Conservation (phyloP, 2,797 vertebrate genomes). For the Pseudochirops cupreus region DNA sequence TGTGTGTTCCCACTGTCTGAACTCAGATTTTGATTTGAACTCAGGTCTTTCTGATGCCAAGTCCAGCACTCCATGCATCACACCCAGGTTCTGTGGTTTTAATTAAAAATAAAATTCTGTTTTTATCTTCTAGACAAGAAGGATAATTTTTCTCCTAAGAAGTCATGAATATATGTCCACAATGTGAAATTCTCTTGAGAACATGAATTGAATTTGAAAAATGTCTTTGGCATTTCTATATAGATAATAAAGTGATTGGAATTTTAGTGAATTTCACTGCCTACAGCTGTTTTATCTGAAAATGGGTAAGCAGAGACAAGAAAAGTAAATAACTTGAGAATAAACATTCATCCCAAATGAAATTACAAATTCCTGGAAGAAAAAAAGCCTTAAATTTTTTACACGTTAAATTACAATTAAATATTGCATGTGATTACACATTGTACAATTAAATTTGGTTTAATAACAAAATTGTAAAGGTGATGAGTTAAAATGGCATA, state of each 20-base stretch:
- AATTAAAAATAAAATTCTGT: background rate
- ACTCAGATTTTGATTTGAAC: background rate
- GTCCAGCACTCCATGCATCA: background rate
- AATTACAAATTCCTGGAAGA: background rate
- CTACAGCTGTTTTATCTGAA: background rate
- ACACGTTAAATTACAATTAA: background rate
- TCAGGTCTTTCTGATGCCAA: background rate
- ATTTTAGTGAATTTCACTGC: background rate
- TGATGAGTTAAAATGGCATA: background rate
- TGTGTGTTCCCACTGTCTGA: background rate
- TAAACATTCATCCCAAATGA: background rate
- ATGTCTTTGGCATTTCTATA: background rate
- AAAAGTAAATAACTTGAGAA: background rate
- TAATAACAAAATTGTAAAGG: background rate
- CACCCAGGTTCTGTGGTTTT: background rate
- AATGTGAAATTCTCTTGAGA: background rate
- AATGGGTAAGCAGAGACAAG: background rate
- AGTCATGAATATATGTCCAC: background rate
- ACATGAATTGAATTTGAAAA: background rate
- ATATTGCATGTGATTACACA: too few species aligned
- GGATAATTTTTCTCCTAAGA: background rate
- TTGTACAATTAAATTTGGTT: background rate
- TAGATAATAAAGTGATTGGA: background rate
- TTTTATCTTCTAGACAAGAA: background rate
- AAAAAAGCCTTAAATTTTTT: background rate